These are phyloP conservation scores for Oostethus manadensis DNA, from an alignment of 2,113 vertebrate species.

Conservation along the genomic window DNA sequence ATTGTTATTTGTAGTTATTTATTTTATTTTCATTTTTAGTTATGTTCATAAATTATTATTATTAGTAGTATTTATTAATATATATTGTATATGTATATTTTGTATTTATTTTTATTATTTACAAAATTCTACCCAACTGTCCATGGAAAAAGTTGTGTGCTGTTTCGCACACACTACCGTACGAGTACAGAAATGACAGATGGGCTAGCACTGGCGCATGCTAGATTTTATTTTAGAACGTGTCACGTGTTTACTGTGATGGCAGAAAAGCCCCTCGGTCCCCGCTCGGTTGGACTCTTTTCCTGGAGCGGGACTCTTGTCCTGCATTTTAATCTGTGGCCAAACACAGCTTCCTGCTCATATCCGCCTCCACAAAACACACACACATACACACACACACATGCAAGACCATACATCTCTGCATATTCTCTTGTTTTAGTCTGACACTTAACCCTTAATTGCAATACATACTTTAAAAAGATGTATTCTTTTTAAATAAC, in stretches of 20 bases:
- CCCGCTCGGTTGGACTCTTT: constrained; percentile 37
- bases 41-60: no score
- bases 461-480: no score
- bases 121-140: not conserved
- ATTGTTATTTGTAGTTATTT: no score
- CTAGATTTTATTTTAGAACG: constrained; percentile 4
- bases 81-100: no score
- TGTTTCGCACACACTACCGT: no score
- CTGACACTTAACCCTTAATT: not conserved
- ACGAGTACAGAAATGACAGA: no score
- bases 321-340: constrained; percentile 67
- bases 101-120: no score
- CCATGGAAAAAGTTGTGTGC: not conserved
- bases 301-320: constrained; percentile 53
- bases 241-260: constrained; percentile 30
- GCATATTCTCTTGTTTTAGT: not conserved
- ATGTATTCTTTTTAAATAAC: no score
- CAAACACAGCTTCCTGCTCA: constrained; percentile 64
- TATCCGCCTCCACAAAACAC: constrained; percentile 44
- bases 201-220: not conserved
- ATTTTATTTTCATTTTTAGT: no score
- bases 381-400: constrained; percentile 19
- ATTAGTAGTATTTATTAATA: no score
- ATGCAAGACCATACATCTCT: not conserved
- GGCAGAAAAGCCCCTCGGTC: constrained; percentile 39